Evolutionary conservation across 2,113 vertebrate species (phyloP).

Genomic region (Melanostigma gelatinosum): DNA sequence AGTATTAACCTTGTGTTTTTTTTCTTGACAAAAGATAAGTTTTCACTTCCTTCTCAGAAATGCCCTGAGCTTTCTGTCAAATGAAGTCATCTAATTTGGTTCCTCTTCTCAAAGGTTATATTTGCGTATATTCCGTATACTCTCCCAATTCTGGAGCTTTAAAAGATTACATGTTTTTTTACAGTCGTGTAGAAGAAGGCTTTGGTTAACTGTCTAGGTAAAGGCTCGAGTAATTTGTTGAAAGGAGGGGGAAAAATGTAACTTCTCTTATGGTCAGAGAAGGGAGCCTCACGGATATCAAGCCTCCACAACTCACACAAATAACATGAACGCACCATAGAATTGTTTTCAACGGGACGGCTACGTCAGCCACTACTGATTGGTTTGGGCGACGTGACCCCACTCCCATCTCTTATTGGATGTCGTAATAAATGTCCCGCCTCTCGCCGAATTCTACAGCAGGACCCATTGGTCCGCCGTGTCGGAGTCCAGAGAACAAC

Average conservation of each 20-base stretch:
- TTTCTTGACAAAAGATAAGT: not conserved
- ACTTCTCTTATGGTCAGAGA: not conserved
- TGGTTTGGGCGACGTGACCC: not conserved
- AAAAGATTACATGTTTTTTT: not conserved
- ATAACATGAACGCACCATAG: constrained; percentile 5
- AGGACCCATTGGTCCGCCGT: constrained; percentile 66
- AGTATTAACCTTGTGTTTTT: not conserved
- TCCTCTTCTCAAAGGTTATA: too few species aligned
- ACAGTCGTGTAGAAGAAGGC: not conserved
- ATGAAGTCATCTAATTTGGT: too few species aligned
- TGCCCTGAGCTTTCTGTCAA: not conserved
- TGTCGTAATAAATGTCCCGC: not conserved
- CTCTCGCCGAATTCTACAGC: constrained; percentile 40
- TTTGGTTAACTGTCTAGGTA: too few species aligned
- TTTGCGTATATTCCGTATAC: too few species aligned
- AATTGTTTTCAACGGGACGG: constrained; percentile 17
- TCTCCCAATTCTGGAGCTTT: too few species aligned
- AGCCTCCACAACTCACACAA: not conserved
- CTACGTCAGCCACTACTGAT: constrained; percentile 33
- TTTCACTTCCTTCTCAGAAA: not conserved
- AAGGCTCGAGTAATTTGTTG: not conserved
- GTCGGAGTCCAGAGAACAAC: constrained; percentile 65
- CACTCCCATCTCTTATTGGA: constrained; percentile 35
- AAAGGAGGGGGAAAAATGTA: not conserved
- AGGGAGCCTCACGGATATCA: not conserved